These are phyloP conservation scores for Pocillopora meandrina DNA, from an alignment of 92 coral and sea anemone species.

Conservation along the genomic window DNA sequence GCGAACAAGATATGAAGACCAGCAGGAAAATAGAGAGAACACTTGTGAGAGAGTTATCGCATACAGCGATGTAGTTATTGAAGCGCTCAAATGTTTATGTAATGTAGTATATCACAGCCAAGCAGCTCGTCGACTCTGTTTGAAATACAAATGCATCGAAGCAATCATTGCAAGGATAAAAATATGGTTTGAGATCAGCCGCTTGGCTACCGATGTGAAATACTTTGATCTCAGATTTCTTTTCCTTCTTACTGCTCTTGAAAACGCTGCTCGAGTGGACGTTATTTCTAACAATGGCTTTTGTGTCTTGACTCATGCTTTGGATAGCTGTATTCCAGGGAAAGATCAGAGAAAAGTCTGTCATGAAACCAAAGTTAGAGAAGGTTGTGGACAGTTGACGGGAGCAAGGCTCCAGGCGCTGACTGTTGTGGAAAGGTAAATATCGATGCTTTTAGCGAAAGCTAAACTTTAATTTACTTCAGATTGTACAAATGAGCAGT, in stretches of 20 bases:
- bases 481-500: too few relatives aligned
- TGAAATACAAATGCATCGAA: constrained; percentile 61
- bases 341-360: constrained; percentile 71
- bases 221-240: constrained; percentile 91
- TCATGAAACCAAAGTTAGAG: constrained; percentile 59
- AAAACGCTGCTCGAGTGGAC: constrained; percentile 65
- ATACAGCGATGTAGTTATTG: constrained; percentile 60
- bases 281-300: constrained; percentile 73
- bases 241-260: constrained; percentile 90
- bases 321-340: constrained; percentile 81
- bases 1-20: constrained; percentile 29
- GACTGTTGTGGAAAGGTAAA: constrained; percentile 75
- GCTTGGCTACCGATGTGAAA: constrained; percentile 66
- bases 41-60: constrained; percentile 49
- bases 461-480: too few relatives aligned
- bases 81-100: constrained; percentile 92
- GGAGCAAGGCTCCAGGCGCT: constrained; percentile 53
- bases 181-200: constrained; percentile 71
- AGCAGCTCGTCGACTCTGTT: constrained; percentile 74
- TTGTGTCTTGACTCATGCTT: constrained; percentile 78
- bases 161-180: constrained; percentile 67
- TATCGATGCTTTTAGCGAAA: too few relatives aligned
- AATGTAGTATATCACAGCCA: constrained; percentile 88
- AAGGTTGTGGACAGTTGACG: constrained; percentile 70
- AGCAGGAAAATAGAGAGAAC: background rate